Percentiles rank a stretch among this genome's conserved stretches.
These are phyloP conservation scores for Pachymerium ferrugineum DNA, from an alignment of 2,888 invertebrate species.

Conservation along the genomic window DNA sequence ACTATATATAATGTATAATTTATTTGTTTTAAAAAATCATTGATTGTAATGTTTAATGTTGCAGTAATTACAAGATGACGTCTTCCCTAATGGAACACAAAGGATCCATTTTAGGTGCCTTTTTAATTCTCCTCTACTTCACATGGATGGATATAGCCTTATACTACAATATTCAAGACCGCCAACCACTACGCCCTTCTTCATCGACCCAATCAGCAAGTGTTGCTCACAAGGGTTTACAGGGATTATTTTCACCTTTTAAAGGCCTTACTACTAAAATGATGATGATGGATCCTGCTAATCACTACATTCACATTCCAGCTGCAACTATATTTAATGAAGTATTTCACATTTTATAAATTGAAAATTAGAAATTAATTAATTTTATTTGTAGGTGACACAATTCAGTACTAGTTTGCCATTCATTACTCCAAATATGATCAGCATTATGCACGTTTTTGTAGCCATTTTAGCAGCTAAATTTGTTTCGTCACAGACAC, in stretches of 20 bases:
- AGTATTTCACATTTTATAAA: constrained; percentile 31
- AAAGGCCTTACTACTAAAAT: constrained; percentile 79
- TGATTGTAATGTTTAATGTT: too few relatives aligned
- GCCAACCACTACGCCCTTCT: background rate
- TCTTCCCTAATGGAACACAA: constrained; percentile 14
- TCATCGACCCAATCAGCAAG: background rate
- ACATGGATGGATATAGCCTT: constrained; percentile 34
- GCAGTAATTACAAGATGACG: background rate
- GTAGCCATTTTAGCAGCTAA: constrained; percentile 69
- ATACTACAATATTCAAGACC: constrained; percentile 30
- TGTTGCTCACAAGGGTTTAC: background rate
- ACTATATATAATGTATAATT: too few relatives aligned
- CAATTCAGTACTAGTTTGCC: constrained; percentile 56
- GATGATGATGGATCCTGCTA: constrained; percentile 72
- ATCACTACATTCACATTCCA: constrained; percentile 76
- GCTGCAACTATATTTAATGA: constrained; percentile 64
- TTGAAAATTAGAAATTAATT: background rate
- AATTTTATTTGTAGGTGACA: constrained; percentile 49
- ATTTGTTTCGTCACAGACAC: constrained; percentile 64
- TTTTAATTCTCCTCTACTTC: constrained; percentile 32
- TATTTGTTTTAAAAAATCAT: too few relatives aligned
- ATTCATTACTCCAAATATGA: constrained; percentile 72
- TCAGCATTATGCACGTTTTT: constrained; percentile 72
- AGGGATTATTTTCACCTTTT: constrained; percentile 57
- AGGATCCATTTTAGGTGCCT: background rate